Evolutionary conservation across 2,113 vertebrate genomes (phyloP).

Genomic region (Parotia lawesii): DNA sequence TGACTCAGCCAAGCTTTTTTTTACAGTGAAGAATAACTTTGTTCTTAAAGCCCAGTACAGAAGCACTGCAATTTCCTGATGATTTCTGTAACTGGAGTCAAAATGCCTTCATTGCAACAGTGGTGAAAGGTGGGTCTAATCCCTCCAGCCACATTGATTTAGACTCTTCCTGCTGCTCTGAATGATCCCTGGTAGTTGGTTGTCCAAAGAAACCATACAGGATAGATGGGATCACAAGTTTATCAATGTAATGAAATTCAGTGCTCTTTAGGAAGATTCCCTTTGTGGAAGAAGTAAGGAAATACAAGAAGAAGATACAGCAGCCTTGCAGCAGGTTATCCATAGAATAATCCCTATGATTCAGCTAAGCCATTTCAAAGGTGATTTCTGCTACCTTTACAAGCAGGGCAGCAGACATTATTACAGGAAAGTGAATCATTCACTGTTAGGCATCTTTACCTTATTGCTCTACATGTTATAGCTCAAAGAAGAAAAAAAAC

Average conservation of each 20-base stretch:
- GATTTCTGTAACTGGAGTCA: background rate
- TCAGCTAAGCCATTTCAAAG: background rate
- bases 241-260: background rate
- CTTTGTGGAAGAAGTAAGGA: background rate
- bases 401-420: background rate
- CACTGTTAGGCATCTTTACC: background rate
- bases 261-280: background rate
- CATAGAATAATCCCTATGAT: background rate
- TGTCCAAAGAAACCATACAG: background rate
- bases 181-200: background rate
- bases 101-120: background rate
- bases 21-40: background rate
- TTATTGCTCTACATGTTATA: background rate
- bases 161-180: background rate
- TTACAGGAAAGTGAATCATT: background rate
- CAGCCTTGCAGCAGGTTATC: background rate
- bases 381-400: background rate
- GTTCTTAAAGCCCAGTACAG: background rate
- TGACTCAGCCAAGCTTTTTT: background rate
- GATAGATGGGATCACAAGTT: background rate
- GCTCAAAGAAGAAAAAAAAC: background rate
- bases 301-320: background rate
- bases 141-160: background rate
- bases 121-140: background rate
- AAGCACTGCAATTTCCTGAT: background rate